These are phyloP conservation scores for Rhinophrynus dorsalis DNA, from an alignment of 2,797 vertebrate genomes.

Conservation along the genomic window DNA sequence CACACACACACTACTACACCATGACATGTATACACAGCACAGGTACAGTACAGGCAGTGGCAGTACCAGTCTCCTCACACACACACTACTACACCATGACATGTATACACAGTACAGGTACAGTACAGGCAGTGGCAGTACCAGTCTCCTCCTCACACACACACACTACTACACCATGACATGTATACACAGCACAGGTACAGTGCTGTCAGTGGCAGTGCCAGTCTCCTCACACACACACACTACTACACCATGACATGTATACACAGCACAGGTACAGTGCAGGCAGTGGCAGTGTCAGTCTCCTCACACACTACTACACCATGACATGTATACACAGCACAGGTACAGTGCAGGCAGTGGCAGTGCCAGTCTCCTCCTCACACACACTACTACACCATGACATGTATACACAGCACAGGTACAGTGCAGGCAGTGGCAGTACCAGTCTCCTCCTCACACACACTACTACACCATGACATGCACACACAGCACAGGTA, in stretches of 20 bases:
- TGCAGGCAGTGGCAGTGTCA: too few relatives aligned
- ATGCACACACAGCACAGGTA: not conserved
- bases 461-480: not conserved
- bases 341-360: not conserved
- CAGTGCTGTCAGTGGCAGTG: not conserved
- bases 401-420: not conserved
- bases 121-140: too few relatives aligned
- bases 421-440: too few relatives aligned
- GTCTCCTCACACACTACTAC: not conserved
- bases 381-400: not conserved
- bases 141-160: too few relatives aligned
- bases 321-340: not conserved
- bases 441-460: too few relatives aligned
- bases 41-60: not conserved
- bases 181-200: not conserved
- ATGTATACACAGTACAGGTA: not conserved
- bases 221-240: too few relatives aligned
- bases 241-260: not conserved
- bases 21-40: not conserved
- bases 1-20: not conserved
- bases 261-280: not conserved
- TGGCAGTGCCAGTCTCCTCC: too few relatives aligned
- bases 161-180: not conserved
- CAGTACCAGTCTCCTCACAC: too few relatives aligned
- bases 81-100: not conserved